Base-by-base conservation (phyloP, 2,113 vertebrate species). In the Pangasianodon hypophthalmus region DNA sequence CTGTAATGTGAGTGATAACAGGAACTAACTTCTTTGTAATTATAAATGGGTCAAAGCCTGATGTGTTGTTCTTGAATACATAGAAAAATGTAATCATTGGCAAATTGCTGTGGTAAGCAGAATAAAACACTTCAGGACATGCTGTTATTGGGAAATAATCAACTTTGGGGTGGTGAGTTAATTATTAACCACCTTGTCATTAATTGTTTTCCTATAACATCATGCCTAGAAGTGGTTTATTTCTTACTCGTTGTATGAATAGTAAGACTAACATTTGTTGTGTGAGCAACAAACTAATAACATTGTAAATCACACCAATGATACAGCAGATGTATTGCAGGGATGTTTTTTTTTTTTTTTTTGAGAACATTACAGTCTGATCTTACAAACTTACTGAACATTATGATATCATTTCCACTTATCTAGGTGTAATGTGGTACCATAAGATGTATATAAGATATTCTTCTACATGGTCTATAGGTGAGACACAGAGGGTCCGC, bases 401-500 rank as follows among this genome's bases (percentile, higher is more conserved):
- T 75, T 24, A 44, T 44, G 18, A 41, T 50, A 48, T 29, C 10
- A 16, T 81, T 81, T 29, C 5, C 18, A 2, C 10, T 56, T 37
- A 32, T 1, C 8, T 21, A 83, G 29, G 3, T 41, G 29, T 83
- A n/a, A 56, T 83, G 14, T 9, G 13, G n/a, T 32, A 56, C 9
- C 18, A 19, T 58, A 56, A 9, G 18, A 10, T 62, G 41, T 46
- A 62, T 26, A 46, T 58, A 13, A 41, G 26, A 83, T 44, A 60
- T 84, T 84, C 56, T 16, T 46, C 46, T 84, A 62, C 5, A 58
- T 83, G 29, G 13, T 4, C 24, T 84, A 84, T 41, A 5, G 88
- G 75, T 69, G 87, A 88, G 88, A 86, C 44, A 83, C 54, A 83
- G 91, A 92, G 60, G 90, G 48, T 62, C 83, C 62, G 21, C 54